Evolutionary conservation across 2,113 vertebrate species (phyloP).

Genomic region (Cardinalis cardinalis): DNA sequence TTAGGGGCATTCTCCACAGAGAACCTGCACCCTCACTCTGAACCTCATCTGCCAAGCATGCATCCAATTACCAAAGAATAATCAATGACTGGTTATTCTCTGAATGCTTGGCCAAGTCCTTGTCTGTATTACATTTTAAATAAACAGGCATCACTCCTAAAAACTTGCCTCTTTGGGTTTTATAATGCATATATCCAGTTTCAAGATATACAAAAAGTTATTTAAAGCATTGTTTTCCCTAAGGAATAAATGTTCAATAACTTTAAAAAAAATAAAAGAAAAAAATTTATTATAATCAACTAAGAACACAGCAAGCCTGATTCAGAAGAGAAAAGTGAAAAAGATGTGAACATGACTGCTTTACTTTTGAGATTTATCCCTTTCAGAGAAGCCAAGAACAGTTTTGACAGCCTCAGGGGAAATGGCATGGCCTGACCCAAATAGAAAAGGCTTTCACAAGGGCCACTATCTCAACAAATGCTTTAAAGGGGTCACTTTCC

Average conservation of each 20-base stretch:
- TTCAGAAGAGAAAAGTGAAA: not conserved
- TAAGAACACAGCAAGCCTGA: not conserved
- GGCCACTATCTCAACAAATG: not conserved
- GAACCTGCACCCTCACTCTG: not conserved
- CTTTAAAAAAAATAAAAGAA: not conserved
- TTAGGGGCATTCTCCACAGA: conserved; percentile 43
- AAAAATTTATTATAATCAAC: not conserved
- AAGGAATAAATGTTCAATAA: not conserved
- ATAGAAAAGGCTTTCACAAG: not conserved
- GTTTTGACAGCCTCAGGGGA: not conserved
- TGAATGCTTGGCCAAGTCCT: not conserved
- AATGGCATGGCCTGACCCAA: not conserved
- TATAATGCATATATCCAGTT: not conserved
- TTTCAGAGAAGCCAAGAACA: not conserved
- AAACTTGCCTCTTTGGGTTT: not conserved
- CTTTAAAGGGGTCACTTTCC: not conserved
- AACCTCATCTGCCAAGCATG: conserved; percentile 52
- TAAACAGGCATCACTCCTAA: not conserved
- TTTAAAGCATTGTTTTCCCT: not conserved
- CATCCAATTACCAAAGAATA: conserved; percentile 70
- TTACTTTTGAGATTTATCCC: not conserved
- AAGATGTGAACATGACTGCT: not conserved
- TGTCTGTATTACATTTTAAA: not conserved
- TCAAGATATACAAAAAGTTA: not conserved
- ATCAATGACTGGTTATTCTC: conserved; percentile 45